Evolutionary conservation across 2,888 invertebrate genomes (phyloP), one percentile per base, ranked within the genome.

Genomic region (Enchytraeus crypticus): DNA sequence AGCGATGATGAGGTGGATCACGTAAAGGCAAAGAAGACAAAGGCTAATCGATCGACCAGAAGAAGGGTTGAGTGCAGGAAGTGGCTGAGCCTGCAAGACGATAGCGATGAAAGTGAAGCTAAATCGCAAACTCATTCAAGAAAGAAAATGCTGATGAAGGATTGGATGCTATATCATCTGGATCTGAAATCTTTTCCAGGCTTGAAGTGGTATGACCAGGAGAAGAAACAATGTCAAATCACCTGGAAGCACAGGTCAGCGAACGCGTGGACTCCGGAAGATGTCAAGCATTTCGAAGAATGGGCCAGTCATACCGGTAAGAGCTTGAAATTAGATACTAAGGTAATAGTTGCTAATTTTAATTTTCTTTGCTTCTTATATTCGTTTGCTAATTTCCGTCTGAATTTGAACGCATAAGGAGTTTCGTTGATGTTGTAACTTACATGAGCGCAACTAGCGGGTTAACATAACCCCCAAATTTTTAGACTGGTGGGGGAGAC

Each of bases 241-340:
- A 67, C 73, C 0, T 76, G 76, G 76, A 71, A 72, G 57, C 75
- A 76, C 57, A 74, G 73, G 3, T 73, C 75, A 5, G 66, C 73
- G 3, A 71, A 72, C 43, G 72, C 71, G 5, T 76, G 73, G 71
- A 69, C 71, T 43, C 60, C 69, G 1, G 62, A 65, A 3, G 63
- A 76, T 58, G 72, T 72, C 2, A 67, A 69, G 30, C 65, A 75
- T 30, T 76, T 74, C 63, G 70, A 71, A 60, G 61, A 61, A 11
- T 76, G 75, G 75, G 75, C 75, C 1, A 59, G 63, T 30, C 75
- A 76, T 61, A 74, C 75, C 55, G 75, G 76, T 75, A 64, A 38
- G 53, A 14, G 30, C 11, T 23, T 3, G 26, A 1, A 23, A 3
- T 3, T 27, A 11, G 14, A 8, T 11, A 2, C 27, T 11, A n/a